These are phyloP conservation scores for Erythrocebus patas DNA, from an alignment of 2,113 vertebrate species.

Conservation along the genomic window DNA sequence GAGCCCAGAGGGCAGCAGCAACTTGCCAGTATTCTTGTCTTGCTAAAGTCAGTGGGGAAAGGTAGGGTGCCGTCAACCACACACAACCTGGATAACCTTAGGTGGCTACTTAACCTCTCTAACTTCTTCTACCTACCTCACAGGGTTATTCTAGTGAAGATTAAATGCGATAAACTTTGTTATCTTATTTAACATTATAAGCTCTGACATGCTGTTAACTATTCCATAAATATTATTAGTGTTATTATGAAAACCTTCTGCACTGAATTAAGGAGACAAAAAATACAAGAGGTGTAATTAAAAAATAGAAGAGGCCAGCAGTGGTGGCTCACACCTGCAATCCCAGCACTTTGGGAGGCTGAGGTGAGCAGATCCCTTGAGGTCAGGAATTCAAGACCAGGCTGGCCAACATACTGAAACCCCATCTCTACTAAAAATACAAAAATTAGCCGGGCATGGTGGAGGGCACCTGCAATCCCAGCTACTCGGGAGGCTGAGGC, in stretches of 20 bases:
- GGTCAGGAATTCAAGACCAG: too few relatives aligned
- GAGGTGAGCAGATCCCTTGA: too few relatives aligned
- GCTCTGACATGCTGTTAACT: neutral
- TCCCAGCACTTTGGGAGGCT: too few relatives aligned
- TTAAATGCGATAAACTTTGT: too few relatives aligned
- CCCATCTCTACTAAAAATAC: too few relatives aligned
- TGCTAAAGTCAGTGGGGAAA: neutral
- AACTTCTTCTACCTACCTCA: neutral
- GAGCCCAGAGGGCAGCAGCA: fast-evolving
- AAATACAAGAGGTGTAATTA: neutral
- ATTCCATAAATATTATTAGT: neutral
- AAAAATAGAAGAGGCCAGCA: neutral
- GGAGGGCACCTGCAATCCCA: too few relatives aligned
- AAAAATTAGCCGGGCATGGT: too few relatives aligned
- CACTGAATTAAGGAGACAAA: neutral
- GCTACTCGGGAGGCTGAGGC: too few relatives aligned
- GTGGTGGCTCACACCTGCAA: too few relatives aligned
- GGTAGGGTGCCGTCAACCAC: neutral
- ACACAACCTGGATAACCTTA: fast-evolving
- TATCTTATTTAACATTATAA: too few relatives aligned
- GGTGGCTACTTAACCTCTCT: neutral
- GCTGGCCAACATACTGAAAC: too few relatives aligned
- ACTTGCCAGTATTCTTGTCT: neutral
- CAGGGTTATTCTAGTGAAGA: neutral
- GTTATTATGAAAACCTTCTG: neutral